These are phyloP conservation scores for Prionailurus viverrinus DNA, from an alignment of 2,113 vertebrate genomes.

Conservation along the genomic window DNA sequence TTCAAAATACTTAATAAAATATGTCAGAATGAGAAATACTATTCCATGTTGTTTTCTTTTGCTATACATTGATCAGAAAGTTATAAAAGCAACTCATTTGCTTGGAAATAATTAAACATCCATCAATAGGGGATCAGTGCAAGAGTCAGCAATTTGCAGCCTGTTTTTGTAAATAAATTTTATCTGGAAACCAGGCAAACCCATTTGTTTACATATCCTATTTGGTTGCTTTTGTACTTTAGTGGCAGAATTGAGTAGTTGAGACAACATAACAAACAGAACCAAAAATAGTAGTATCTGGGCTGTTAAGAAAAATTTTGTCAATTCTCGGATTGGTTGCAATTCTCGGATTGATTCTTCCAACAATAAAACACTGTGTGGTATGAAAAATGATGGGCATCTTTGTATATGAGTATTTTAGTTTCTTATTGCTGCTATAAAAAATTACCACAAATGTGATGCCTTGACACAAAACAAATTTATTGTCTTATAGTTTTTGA, in stretches of 20 bases:
- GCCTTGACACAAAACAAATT: not conserved
- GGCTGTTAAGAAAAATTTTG: not conserved
- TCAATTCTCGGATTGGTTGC: not conserved
- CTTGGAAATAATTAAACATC: conserved; percentile 53
- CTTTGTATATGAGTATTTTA: not conserved
- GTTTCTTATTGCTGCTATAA: not conserved
- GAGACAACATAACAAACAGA: not conserved
- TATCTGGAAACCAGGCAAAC: not conserved
- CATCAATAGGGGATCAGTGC: not conserved
- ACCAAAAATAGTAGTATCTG: not conserved
- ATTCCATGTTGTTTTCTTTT: not conserved
- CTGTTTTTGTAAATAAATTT: conserved; percentile 5
- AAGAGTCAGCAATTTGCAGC: not conserved
- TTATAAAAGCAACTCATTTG: not conserved
- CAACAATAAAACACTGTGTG: not conserved
- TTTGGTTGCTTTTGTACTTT: not conserved
- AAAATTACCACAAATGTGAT: not conserved
- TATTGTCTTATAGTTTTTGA: not conserved
- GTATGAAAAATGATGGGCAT: not conserved
- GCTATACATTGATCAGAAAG: not conserved
- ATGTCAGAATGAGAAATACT: conserved; percentile 7
- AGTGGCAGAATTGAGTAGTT: not conserved
- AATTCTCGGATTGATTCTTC: not conserved
- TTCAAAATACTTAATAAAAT: not conserved
- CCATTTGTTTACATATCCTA: not conserved